Evolutionary conservation across 1,140 invertebrate genomes (phyloP).

Genomic region (Euura saliciscinereae): DNA sequence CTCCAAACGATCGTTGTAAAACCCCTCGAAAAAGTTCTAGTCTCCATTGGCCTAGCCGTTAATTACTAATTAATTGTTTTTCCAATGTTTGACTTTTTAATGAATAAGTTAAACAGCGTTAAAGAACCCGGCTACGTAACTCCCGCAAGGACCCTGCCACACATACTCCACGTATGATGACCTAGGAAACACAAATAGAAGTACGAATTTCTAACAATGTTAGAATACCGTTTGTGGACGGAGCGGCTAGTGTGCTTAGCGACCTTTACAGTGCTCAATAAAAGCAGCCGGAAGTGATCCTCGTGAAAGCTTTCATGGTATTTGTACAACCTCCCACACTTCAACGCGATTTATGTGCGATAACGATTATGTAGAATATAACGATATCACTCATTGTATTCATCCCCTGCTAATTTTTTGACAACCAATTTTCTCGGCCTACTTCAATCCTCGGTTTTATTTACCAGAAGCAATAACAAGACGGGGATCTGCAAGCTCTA

Average conservation of each 20-base stretch:
- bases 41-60: slow-evolving; percentile 42
- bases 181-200: not conserved
- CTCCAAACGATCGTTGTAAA: not conserved
- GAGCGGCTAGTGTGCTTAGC: not conserved
- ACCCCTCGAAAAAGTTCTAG: slow-evolving; percentile 22
- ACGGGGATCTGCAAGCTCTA: not conserved
- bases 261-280: not conserved
- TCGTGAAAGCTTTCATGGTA: too few species aligned
- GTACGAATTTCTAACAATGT: not conserved
- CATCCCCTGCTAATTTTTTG: not conserved
- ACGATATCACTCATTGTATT: not conserved
- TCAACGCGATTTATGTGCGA: too few species aligned
- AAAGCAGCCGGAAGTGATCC: too few species aligned
- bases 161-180: slow-evolving; percentile 18
- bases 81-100: slow-evolving; percentile 57
- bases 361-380: too few species aligned
- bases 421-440: not conserved
- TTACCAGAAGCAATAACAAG: not conserved
- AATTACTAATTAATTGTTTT: slow-evolving; percentile 59
- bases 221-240: not conserved
- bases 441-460: not conserved
- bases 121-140: not conserved
- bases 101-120: slow-evolving; percentile 53
- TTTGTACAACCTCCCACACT: too few species aligned
- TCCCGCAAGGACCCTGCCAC: slow-evolving; percentile 37